These are phyloP conservation scores for Rhynchonycteris naso DNA, from an alignment of 2,797 vertebrate genomes.

Conservation along the genomic window DNA sequence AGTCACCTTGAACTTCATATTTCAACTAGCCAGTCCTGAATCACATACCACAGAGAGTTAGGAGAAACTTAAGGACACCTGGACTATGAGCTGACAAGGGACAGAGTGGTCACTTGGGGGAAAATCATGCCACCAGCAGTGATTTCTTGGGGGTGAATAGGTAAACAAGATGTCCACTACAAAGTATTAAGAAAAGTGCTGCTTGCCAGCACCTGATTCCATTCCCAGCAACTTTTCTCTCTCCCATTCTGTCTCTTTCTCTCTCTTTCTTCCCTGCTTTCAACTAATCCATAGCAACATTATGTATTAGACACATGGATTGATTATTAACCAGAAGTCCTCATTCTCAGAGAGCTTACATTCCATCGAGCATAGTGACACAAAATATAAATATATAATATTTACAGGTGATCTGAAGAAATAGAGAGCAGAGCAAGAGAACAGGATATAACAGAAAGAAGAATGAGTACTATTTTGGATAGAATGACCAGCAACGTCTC, in stretches of 20 bases:
- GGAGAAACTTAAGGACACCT: background rate
- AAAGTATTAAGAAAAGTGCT: background rate
- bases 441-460: background rate
- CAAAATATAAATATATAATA: background rate
- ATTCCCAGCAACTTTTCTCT: background rate
- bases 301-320: background rate
- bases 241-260: background rate
- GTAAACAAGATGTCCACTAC: background rate
- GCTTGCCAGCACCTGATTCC: background rate
- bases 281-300: background rate
- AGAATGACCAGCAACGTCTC: background rate
- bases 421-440: background rate
- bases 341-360: background rate
- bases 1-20: background rate
- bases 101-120: background rate
- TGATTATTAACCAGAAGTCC: background rate
- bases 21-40: background rate
- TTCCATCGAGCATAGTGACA: background rate
- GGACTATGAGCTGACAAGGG: background rate
- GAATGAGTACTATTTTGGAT: background rate
- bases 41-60: background rate
- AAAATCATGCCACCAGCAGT: background rate
- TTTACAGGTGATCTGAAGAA: background rate
- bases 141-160: background rate
- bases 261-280: background rate